Evolutionary conservation across 2,888 invertebrate species (phyloP).

Genomic region (Mongoloraphidia duomilia): DNA sequence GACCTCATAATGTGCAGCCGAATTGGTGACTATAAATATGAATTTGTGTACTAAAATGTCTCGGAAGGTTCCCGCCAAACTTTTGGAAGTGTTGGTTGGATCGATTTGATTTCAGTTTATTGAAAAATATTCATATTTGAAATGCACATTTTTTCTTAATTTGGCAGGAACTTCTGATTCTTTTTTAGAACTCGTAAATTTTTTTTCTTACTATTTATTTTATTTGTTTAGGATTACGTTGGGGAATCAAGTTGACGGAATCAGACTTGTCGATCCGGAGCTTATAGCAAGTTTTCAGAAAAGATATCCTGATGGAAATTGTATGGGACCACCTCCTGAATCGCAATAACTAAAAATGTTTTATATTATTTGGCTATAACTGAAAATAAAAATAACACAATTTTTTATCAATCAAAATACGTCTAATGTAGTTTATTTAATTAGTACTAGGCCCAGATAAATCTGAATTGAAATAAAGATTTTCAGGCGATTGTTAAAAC

Average conservation of each 20-base stretch:
- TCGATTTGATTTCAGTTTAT: neutral
- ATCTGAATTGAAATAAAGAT: too few relatives aligned
- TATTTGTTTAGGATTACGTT: constrained; percentile 56
- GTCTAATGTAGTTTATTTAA: too few relatives aligned
- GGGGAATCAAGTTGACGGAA: constrained; percentile 94
- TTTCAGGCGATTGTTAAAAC: too few relatives aligned
- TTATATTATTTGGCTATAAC: too few relatives aligned
- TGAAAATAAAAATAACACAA: too few relatives aligned
- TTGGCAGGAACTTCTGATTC: neutral
- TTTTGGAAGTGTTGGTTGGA: too few relatives aligned
- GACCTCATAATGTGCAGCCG: constrained; percentile 95
- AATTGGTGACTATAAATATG: constrained; percentile 58
- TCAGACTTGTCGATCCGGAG: constrained; percentile 81
- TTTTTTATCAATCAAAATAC: too few relatives aligned
- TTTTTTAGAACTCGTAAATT: neutral
- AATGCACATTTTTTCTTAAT: neutral
- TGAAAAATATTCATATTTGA: neutral
- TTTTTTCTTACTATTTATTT: constrained; percentile 7
- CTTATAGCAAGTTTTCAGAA: constrained; percentile 79
- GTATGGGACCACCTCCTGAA: constrained; percentile 34
- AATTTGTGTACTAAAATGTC: neutral
- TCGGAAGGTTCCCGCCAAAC: neutral
- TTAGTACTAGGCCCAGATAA: too few relatives aligned
- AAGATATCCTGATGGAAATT: constrained; percentile 82
- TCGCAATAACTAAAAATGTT: constrained; percentile 9